Percentiles rank a stretch among this genome's conserved stretches.
Evolutionary conservation across 2,797 vertebrate genomes (phyloP).

Genomic region (Danio choprae): DNA sequence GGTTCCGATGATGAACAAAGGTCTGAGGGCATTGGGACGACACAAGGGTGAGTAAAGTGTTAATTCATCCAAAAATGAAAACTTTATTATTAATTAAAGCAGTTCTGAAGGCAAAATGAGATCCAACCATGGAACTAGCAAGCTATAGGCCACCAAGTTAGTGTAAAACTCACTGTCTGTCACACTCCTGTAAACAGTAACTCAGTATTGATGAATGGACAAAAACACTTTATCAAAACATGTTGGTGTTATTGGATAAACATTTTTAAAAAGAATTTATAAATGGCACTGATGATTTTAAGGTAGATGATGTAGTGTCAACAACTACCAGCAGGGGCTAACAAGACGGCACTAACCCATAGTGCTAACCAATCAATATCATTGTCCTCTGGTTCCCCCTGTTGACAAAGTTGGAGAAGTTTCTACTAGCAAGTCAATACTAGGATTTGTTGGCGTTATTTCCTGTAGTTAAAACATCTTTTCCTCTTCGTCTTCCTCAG

Average conservation of each 20-base stretch:
- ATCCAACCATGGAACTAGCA: no score
- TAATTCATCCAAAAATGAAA: no score
- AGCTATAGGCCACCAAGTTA: no score
- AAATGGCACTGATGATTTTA: background rate
- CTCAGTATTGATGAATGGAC: background rate
- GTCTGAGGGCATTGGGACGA: no score
- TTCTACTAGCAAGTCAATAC: background rate
- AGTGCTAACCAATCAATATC: background rate
- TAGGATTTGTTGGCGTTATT: background rate
- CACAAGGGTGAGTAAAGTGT: no score
- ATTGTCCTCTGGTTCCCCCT: slow-evolving; percentile 21
- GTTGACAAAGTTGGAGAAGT: background rate
- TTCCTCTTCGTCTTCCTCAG: slow-evolving; percentile 55
- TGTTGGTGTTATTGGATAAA: background rate
- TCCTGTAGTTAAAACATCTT: background rate
- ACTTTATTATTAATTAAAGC: no score
- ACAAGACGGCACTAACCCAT: background rate
- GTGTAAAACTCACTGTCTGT: background rate
- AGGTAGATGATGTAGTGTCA: background rate
- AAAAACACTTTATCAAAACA: background rate
- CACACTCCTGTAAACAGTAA: background rate
- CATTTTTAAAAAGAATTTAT: background rate
- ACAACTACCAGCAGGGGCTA: background rate
- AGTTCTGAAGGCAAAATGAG: no score
- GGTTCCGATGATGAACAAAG: no score